Percentiles rank a stretch among this genome's conserved stretches.
Evolutionary conservation across 2,797 vertebrate species (phyloP).

Genomic region (Todus mexicanus): DNA sequence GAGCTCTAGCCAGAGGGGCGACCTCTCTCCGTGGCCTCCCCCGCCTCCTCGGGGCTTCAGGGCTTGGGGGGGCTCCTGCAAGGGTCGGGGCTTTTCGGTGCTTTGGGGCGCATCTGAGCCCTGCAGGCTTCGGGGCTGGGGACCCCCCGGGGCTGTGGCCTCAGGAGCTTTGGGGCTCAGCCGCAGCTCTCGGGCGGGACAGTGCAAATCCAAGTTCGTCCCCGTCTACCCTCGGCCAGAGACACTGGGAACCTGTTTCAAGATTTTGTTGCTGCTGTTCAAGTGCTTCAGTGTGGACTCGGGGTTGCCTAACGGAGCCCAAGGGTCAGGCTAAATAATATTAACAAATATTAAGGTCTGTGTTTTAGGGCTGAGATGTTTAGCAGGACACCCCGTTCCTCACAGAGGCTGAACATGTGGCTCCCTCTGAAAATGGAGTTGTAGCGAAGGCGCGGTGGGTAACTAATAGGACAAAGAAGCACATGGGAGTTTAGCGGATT

Average conservation of each 20-base stretch:
- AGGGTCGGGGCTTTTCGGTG: background rate
- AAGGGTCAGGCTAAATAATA: background rate
- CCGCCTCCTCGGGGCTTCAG: background rate
- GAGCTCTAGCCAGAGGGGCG: slow-evolving; percentile 8
- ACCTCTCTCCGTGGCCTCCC: background rate
- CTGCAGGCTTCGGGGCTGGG: background rate
- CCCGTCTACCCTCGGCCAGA: background rate
- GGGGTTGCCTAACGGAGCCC: background rate
- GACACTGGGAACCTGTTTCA: background rate
- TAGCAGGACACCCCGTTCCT: background rate
- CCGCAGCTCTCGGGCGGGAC: background rate
- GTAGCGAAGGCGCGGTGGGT: background rate
- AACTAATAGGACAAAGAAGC: slow-evolving; percentile 4
- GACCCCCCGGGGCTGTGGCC: background rate
- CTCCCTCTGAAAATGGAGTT: slow-evolving; percentile 16
- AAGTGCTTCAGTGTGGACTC: background rate
- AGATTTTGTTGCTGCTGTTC: background rate
- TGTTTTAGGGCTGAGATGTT: background rate
- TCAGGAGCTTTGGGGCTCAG: background rate
- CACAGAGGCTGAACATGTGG: background rate
- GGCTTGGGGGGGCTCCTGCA: background rate
- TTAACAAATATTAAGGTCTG: no score
- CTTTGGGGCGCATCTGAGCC: background rate
- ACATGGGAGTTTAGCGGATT: background rate
- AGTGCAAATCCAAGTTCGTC: background rate